Conservation (phyloP, 1,140 invertebrate species). For the Hydropsyche tenuis region DNA sequence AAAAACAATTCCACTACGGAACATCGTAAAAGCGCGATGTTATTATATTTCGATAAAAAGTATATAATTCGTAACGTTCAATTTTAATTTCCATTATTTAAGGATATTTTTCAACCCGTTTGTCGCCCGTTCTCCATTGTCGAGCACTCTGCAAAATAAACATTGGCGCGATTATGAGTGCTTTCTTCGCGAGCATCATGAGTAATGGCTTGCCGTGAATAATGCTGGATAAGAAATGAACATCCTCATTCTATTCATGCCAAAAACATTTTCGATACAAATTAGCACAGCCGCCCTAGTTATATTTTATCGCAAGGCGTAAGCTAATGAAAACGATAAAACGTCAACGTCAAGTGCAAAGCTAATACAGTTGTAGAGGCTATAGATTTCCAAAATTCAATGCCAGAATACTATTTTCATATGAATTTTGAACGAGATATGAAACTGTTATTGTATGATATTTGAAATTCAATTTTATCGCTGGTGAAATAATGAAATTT, state of each 20-base stretch:
- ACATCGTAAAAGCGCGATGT: too few relatives aligned
- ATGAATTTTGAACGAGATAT: too few relatives aligned
- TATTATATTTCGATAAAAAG: too few relatives aligned
- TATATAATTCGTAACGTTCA: too few relatives aligned
- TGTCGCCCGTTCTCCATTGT: constrained; percentile 1
- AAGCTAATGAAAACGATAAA: constrained; percentile 9
- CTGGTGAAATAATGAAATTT: too few relatives aligned
- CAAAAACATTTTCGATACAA: constrained; percentile 28
- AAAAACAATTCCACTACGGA: too few relatives aligned
- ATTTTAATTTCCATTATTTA: not conserved
- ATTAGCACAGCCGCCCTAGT: constrained; percentile 9
- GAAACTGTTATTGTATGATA: too few relatives aligned
- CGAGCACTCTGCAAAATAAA: constrained; percentile 39
- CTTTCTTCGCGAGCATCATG: constrained; percentile 23
- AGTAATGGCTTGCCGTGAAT: constrained; percentile 33
- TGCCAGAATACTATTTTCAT: too few relatives aligned
- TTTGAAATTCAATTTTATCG: too few relatives aligned
- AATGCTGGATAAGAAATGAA: constrained; percentile 15
- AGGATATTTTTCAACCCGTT: not conserved
- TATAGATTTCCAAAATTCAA: too few relatives aligned
- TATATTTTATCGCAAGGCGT: not conserved
- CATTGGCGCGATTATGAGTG: constrained; percentile 36
- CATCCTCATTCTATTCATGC: constrained; percentile 19
- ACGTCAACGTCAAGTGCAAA: not conserved
- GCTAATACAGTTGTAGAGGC: too few relatives aligned